A percentile compares a stretch with the other conserved stretches of the same genome.
Conservation (phyloP, 2,113 vertebrate species). For the Jacana jacana region DNA sequence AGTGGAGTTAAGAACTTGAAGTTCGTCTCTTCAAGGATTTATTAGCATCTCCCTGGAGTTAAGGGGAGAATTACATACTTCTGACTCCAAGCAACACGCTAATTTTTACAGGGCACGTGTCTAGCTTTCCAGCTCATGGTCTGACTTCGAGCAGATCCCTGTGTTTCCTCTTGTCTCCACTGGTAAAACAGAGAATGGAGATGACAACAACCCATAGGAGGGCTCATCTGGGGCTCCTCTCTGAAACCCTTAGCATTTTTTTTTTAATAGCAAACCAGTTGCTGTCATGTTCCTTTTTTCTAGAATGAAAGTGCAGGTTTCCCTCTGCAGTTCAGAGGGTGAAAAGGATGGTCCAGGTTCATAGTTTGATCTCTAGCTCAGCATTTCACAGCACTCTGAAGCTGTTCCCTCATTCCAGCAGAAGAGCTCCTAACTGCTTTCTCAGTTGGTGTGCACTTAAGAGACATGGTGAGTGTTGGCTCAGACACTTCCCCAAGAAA, state of each 20-base stretch:
- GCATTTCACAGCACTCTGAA: neutral
- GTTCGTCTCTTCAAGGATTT: neutral
- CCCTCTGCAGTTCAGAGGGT: conserved; percentile 22
- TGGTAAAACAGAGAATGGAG: neutral
- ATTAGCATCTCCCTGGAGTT: neutral
- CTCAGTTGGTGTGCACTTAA: neutral
- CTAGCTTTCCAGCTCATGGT: rapidly evolving
- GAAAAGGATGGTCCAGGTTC: neutral
- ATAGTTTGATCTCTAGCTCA: neutral
- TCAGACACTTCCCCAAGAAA: neutral
- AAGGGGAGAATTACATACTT: neutral
- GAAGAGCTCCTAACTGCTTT: neutral
- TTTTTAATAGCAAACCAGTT: neutral
- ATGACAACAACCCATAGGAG: neutral
- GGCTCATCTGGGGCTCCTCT: neutral
- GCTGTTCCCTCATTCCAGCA: neutral
- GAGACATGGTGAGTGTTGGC: neutral
- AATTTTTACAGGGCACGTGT: neutral
- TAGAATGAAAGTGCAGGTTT: neutral
- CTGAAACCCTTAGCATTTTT: neutral
- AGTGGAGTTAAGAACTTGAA: neutral
- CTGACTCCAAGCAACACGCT: neutral
- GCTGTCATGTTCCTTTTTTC: neutral
- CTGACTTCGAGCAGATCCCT: neutral
- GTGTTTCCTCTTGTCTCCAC: neutral